phyloP scores from a whole-genome alignment of 2,797 vertebrate species.

The Micrastur ruficollis region DNA sequence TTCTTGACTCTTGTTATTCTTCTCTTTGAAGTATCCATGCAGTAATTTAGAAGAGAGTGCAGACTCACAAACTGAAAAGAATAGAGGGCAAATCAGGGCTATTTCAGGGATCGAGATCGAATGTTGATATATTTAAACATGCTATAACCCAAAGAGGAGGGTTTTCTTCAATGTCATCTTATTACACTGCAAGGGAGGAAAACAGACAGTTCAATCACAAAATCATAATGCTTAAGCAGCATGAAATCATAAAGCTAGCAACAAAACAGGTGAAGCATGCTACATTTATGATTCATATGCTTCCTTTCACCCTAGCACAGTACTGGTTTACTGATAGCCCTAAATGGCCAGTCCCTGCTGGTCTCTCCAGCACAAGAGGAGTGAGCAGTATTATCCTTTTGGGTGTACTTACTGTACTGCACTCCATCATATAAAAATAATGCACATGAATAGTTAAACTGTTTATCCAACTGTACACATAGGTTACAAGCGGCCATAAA shows the following conservation, averaged over 20 bases:
- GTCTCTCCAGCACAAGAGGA: conserved; percentile 34
- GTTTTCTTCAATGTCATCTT: conserved; percentile 63
- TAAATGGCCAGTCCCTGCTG: conserved; percentile 54
- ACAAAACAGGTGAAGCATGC: conserved; percentile 72
- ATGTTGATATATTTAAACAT: conserved; percentile 41
- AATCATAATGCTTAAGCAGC: conserved; percentile 72
- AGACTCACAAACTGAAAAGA: not conserved
- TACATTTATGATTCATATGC: conserved; percentile 68
- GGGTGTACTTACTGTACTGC: conserved; percentile 57
- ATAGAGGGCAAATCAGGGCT: not conserved
- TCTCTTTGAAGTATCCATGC: not conserved
- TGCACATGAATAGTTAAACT: conserved; percentile 68
- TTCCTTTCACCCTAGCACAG: conserved; percentile 59
- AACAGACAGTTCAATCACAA: conserved; percentile 71
- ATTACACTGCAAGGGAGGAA: conserved; percentile 56
- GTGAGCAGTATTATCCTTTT: conserved; percentile 60
- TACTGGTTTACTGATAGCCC: conserved; percentile 47
- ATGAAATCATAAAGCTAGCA: conserved; percentile 72
- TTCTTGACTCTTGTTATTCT: not conserved
- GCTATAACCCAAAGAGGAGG: conserved; percentile 1
- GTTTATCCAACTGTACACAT: conserved; percentile 53
- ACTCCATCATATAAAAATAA: conserved; percentile 60
- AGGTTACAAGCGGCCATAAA: conserved; percentile 52
- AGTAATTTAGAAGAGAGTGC: not conserved
- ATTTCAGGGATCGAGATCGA: not conserved